Evolutionary conservation across 2,797 vertebrate genomes (phyloP), one percentile per base, ranked within the genome.

Genomic region (Galagoides demidoff): DNA sequence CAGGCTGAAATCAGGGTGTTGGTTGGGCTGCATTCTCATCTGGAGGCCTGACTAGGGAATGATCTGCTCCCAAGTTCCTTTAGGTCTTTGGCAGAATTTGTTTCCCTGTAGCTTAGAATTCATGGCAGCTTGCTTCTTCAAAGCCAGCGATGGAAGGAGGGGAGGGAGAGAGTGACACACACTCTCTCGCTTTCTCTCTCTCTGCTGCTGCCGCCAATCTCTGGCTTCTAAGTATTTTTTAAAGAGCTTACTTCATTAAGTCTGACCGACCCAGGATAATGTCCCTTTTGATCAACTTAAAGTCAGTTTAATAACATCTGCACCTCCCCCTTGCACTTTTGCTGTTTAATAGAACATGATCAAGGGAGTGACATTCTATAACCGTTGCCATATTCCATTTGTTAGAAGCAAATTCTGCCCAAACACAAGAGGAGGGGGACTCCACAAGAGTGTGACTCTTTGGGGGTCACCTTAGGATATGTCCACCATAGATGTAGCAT

Each of bases 281-380:
- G 22, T 96, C 25, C n/a, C 34, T 73, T 84, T 77, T 86, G 66
- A 85, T 79, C 34, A 63, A 27, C 34, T 88, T 79, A 83, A 84
- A 89, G 78, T 63, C 57, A 89, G 0, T 89, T 93, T 91, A 95
- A 74, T 76, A 66, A 61, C 19, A 84, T 45, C 57, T 86, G 61
- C n/a, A 96, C 76, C n/a, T n/a, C 84, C 81, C 49, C 7, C 25
- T 9, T 85, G 83, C 49, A 71, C 76, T 22, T 59, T 88, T 89
- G 76, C n/a, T 22, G 19, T 86, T 57, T 76, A 45, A 81, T 39
- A 74, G 19, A 92, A 57, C 39, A 34, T 45, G 63, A 71, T 91
- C 52, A 57, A 66, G 55, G 31, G n/a, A 78, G 25, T 34, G 39
- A 57, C 23, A 6, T 74, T 31, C 89, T 71, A 8, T 77, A 71